Evolutionary conservation across 2,113 vertebrate species (phyloP), one percentile per base, ranked within the genome.

Genomic region (Dolichotis patagonum): DNA sequence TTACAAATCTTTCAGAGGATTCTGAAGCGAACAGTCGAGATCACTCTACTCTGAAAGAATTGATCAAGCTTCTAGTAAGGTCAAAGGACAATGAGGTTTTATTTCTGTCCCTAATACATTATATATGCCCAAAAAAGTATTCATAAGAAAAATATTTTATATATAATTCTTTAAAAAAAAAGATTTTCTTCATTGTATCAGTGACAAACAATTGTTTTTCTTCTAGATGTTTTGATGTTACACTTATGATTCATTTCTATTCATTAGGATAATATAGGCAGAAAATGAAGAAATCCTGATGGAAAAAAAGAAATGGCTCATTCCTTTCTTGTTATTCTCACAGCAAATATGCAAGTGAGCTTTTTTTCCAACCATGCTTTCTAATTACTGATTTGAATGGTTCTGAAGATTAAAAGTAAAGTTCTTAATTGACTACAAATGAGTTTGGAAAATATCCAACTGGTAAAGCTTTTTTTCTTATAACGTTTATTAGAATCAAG

Each of bases 391-490:
- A 97, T 97, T 84, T 94, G 90, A 95, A 97, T 96, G 94, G 92
- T 94, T 93, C 83, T 90, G 92, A 63, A 95, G 96, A 97, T 96
- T 97, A 97, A 97, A 96, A 98, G 97, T 90, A 88, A 96, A 98
- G 88, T 95, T 98, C 93, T 95, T 96, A 98, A 97, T 96, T 98
- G 96, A 94, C 91, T 97, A 95, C 95, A 97, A 98, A 98, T 97
- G 92, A 96, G 92, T 95, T 96, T 98, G 96, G 96, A 96, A 97
- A 97, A 98, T 94, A 97, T 96, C 96, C 97, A 97, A 96, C 56
- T 82, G 92, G 95, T 85, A 92, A 93, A 88, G 60, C 69, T 69
- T 81, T 96, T 96, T 91, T 49, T 90, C 52, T 88, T 83, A 52
- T 91, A 92, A 92, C 83, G 92, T 92, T 86, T 90, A 93, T 94